These are phyloP conservation scores for Vulpes lagopus DNA, from an alignment of 2,113 vertebrate genomes.

Conservation along the genomic window DNA sequence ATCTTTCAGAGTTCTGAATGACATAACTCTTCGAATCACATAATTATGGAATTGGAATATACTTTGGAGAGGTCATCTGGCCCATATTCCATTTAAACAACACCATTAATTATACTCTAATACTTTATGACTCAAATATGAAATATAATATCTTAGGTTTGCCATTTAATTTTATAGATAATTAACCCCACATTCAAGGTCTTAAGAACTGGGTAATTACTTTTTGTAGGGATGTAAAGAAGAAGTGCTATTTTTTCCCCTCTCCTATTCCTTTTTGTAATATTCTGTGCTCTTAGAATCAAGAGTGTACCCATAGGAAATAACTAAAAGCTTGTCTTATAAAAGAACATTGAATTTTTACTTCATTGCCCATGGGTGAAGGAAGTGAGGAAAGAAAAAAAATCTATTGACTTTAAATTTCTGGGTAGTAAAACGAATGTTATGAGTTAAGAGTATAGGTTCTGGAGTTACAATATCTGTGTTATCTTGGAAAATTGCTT, in stretches of 20 bases:
- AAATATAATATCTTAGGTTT: background rate
- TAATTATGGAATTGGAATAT: background rate
- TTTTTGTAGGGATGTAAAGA: background rate
- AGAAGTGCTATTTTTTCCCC: background rate
- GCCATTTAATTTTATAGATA: conserved; percentile 5
- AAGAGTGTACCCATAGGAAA: conserved; percentile 23
- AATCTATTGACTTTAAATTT: background rate
- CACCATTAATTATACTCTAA: background rate
- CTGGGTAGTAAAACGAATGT: background rate
- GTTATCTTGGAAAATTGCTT: background rate
- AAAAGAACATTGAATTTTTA: conserved; percentile 45
- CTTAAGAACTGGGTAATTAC: background rate
- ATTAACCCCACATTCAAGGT: background rate
- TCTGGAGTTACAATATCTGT: background rate
- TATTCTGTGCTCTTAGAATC: conserved; percentile 6
- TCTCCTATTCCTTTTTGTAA: background rate
- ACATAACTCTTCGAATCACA: conserved; percentile 42
- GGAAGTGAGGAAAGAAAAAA: background rate
- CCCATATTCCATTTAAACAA: background rate
- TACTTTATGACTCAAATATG: background rate
- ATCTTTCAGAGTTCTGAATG: conserved; percentile 20
- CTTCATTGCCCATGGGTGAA: background rate
- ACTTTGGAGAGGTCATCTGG: background rate
- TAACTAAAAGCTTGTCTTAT: background rate
- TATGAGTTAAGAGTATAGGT: background rate